Percentiles rank a stretch among this genome's conserved stretches.
These are phyloP conservation scores for Ephialtes manifestator DNA, from an alignment of 2,888 invertebrate genomes.

Conservation along the genomic window DNA sequence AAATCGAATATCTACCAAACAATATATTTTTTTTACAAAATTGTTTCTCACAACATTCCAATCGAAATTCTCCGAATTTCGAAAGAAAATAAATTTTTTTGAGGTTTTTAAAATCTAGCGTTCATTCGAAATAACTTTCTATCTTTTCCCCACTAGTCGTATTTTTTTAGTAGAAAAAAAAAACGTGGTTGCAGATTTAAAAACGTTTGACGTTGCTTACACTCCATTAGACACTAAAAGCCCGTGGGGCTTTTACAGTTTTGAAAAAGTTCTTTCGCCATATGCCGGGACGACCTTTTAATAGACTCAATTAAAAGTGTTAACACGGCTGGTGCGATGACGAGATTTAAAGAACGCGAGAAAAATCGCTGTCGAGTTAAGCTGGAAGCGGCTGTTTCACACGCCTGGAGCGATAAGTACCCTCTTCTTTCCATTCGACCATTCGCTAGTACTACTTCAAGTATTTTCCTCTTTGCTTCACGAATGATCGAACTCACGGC, in stretches of 20 bases:
- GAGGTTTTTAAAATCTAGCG: neutral
- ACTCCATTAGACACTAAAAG: neutral
- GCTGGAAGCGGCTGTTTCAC: neutral
- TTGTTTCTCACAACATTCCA: too few relatives aligned
- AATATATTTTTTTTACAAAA: too few relatives aligned
- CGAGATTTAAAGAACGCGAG: neutral
- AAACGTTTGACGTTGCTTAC: neutral
- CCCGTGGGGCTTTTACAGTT: neutral
- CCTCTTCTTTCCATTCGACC: neutral
- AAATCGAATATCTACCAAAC: too few relatives aligned
- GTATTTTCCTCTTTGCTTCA: neutral
- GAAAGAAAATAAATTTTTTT: too few relatives aligned
- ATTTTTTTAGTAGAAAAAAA: too few relatives aligned
- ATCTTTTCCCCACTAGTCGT: neutral
- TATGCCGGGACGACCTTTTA: neutral
- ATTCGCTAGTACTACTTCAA: constrained; percentile 6
- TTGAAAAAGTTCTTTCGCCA: neutral
- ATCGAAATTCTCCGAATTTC: too few relatives aligned
- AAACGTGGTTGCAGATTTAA: too few relatives aligned
- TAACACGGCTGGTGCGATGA: constrained; percentile 6
- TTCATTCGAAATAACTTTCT: neutral
- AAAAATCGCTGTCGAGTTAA: constrained; percentile 21
- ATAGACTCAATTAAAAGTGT: neutral
- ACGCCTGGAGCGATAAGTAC: neutral
- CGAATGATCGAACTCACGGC: constrained; percentile 5